Conservation (phyloP, 2,113 vertebrate genomes). For the Bettongia penicillata region DNA sequence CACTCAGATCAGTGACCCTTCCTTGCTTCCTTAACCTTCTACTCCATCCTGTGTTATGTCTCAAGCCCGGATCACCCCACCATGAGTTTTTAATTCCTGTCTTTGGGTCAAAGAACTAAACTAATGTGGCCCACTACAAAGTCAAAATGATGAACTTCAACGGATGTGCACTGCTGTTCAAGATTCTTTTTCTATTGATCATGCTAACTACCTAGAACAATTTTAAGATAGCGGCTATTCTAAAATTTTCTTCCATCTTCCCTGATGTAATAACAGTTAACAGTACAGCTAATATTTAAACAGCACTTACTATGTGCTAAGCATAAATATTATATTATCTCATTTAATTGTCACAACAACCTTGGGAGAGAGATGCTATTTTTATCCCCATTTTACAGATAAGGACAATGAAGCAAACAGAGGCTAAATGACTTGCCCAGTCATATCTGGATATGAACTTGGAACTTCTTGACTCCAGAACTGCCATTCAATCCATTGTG, state of each 20-base stretch:
- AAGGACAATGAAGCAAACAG: neutral
- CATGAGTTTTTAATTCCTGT: neutral
- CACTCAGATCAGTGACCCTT: neutral
- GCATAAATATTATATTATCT: neutral
- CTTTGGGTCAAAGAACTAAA: neutral
- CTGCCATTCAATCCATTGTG: neutral
- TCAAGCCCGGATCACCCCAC: neutral
- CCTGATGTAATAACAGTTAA: neutral
- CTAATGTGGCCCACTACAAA: neutral
- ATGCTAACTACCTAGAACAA: neutral
- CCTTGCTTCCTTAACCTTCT: neutral
- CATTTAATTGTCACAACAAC: neutral
- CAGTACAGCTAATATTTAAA: neutral
- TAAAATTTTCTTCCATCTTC: neutral
- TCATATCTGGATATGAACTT: neutral
- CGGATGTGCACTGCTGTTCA: neutral
- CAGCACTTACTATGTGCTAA: neutral
- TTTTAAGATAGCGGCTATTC: neutral
- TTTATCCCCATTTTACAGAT: neutral
- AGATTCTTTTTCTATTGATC: neutral
- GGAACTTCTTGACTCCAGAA: neutral
- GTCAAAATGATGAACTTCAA: neutral
- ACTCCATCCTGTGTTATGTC: neutral
- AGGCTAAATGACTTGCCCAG: neutral
- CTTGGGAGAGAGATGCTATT: neutral